Base-by-base conservation (phyloP, 2,113 vertebrate genomes). In the Eudyptes chrysolophus region DNA sequence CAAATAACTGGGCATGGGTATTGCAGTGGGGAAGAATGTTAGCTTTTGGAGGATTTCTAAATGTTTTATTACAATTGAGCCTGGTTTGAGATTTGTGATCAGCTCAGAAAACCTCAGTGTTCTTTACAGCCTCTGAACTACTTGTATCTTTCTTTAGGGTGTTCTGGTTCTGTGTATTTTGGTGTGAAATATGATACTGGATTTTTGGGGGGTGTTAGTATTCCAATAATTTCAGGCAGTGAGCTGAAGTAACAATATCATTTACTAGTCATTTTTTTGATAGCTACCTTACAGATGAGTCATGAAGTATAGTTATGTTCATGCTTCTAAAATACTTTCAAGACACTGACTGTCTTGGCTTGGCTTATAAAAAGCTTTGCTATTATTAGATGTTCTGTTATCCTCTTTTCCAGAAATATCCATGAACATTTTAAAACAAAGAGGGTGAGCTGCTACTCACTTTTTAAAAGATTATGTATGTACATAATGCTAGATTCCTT, bases 241-340 rank as follows among this genome's bases (percentile, higher is more conserved):
- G 74, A 89, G 38, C 36, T 70, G 54, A 87, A 65, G 54, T 78
- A 91, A 70, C 34, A 84, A 36, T 21, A 77, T 27, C 6, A 90
- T 51, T 87, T 87, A 32, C 51, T 42, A 68, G 32, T 51, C 5
- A 4, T 46, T 61, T 60, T 51, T 42, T 46, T 65, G 81, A 82
- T 16, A 84, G 17, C 44, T 78, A 32, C 69, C 52, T 90, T 83
- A 74, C 46, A 80, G 62, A 76, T 78, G 68, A 92, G n/a, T 92
- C 88, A 80, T 38, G 75, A 88, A 36, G 16, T 49, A 74, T 7
- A 66, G 51, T 40, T 94, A 66, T 65, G 68, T 29, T 80, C 62
- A 24, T 74, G 51, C 72, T 94, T 86, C 76, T 80, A 83, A 93
- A 80, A 97, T 60, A 74, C 57, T 72, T 95, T n/a, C 61, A 88